Percentiles rank a stretch among this genome's conserved stretches.
Conservation (phyloP, 2,888 invertebrate genomes). For the Diaprepes abbreviatus region DNA sequence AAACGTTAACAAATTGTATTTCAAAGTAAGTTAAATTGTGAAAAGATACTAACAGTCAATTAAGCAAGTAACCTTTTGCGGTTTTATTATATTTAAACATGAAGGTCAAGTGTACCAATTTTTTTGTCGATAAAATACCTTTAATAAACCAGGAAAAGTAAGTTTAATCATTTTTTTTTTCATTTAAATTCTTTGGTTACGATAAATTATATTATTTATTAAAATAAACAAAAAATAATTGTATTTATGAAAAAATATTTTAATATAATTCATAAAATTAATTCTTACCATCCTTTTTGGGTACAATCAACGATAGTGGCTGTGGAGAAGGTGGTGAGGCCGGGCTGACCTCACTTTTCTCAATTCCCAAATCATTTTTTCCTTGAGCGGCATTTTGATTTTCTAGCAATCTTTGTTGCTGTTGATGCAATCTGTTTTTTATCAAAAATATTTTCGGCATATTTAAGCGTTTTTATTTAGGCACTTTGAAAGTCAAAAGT, state of each 20-base stretch:
- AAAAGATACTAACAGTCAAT: slow-evolving; percentile 31
- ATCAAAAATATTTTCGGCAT: slow-evolving; percentile 96
- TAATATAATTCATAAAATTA: slow-evolving; percentile 3
- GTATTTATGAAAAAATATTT: background rate
- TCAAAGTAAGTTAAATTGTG: slow-evolving; percentile 17
- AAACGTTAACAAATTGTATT: slow-evolving; percentile 10
- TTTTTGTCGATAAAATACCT: slow-evolving; percentile 28
- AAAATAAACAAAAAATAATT: background rate
- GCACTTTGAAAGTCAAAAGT: slow-evolving; percentile 7
- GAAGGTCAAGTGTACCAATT: slow-evolving; percentile 38
- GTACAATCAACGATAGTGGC: slow-evolving; percentile 75
- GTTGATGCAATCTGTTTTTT: slow-evolving; percentile 91
- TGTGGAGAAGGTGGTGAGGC: slow-evolving; percentile 65
- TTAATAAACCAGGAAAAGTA: background rate
- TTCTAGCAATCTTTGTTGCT: slow-evolving; percentile 87
- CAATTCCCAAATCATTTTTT: slow-evolving; percentile 73
- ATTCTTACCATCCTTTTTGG: slow-evolving; percentile 66
- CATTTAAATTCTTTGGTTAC: background rate
- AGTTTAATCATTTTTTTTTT: slow-evolving; percentile 4
- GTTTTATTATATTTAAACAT: slow-evolving; percentile 26
- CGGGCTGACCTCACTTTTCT: slow-evolving; percentile 56
- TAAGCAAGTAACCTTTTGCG: slow-evolving; percentile 42
- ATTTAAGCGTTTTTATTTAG: slow-evolving; percentile 14
- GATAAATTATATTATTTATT: background rate
- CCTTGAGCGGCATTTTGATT: slow-evolving; percentile 81